A percentile compares a stretch with the other conserved stretches of the same genome.
These are phyloP conservation scores for Falco rusticolus DNA, from an alignment of 2,797 vertebrate genomes.

Conservation along the genomic window DNA sequence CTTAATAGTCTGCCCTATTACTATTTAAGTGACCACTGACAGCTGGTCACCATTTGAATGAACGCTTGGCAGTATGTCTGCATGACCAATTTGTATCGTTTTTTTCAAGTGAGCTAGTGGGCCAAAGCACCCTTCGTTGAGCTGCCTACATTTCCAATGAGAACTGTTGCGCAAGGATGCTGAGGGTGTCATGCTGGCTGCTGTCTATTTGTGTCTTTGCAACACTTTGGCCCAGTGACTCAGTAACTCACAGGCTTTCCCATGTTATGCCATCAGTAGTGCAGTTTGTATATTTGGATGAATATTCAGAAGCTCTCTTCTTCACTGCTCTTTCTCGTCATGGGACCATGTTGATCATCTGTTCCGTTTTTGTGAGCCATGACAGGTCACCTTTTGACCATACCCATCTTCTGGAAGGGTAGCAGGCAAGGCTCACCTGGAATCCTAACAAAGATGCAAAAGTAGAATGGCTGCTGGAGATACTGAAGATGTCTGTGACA, in stretches of 20 bases:
- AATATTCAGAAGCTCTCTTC: not conserved
- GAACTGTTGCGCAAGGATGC: not conserved
- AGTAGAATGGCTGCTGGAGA: not conserved
- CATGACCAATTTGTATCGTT: accelerated
- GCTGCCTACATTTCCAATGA: not conserved
- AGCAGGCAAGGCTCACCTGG: not conserved
- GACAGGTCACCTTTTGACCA: not conserved
- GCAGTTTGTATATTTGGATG: not conserved
- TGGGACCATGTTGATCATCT: not conserved
- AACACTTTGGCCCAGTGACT: not conserved
- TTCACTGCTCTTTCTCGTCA: not conserved
- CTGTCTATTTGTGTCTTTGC: not conserved
- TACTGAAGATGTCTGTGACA: not conserved
- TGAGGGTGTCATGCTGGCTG: not conserved
- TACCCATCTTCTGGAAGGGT: not conserved
- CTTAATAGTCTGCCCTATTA: not conserved
- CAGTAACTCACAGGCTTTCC: not conserved
- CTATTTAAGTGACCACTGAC: not conserved
- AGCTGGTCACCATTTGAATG: not conserved
- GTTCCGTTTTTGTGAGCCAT: not conserved
- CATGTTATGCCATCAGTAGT: not conserved
- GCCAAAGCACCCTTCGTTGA: not conserved
- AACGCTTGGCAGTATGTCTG: not conserved
- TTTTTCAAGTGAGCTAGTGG: not conserved
- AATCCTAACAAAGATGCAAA: not conserved